Evolutionary conservation across 2,888 invertebrate species (phyloP).

Genomic region (Atrina japonica): DNA sequence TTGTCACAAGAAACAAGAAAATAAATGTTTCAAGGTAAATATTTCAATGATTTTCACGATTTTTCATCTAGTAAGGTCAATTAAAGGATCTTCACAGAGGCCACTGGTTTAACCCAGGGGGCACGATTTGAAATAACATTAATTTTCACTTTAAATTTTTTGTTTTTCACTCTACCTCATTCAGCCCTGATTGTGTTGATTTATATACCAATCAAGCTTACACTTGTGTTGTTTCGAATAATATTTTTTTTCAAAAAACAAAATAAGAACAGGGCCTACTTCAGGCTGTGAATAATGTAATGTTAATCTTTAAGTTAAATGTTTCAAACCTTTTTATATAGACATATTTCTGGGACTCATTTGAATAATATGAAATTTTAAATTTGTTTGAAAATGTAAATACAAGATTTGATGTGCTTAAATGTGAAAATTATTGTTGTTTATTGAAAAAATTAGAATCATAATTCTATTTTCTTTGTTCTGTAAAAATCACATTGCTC

Average conservation of each 20-base stretch:
- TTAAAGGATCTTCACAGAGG: too few species aligned
- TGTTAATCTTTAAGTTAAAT: background rate
- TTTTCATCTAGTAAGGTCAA: too few species aligned
- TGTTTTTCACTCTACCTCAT: too few species aligned
- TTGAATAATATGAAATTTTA: background rate
- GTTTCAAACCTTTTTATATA: slow-evolving; percentile 2
- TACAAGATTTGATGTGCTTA: background rate
- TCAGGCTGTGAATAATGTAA: slow-evolving; percentile 4
- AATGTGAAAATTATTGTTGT: background rate
- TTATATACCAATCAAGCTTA: too few species aligned
- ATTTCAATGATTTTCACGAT: too few species aligned
- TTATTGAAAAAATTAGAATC: background rate
- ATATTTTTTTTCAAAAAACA: slow-evolving; percentile 7
- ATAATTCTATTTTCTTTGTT: background rate
- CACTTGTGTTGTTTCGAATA: too few species aligned
- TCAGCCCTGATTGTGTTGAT: too few species aligned
- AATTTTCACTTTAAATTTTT: too few species aligned
- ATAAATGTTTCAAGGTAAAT: too few species aligned
- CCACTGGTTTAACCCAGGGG: too few species aligned
- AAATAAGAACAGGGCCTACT: background rate
- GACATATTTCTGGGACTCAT: background rate
- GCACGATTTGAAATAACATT: too few species aligned
- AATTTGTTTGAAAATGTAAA: background rate
- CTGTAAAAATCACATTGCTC: slow-evolving; percentile 1
- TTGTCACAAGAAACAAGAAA: too few species aligned